Conservation (phyloP, 2,888 invertebrate species). For the Xanthorhoe spadicearia region DNA sequence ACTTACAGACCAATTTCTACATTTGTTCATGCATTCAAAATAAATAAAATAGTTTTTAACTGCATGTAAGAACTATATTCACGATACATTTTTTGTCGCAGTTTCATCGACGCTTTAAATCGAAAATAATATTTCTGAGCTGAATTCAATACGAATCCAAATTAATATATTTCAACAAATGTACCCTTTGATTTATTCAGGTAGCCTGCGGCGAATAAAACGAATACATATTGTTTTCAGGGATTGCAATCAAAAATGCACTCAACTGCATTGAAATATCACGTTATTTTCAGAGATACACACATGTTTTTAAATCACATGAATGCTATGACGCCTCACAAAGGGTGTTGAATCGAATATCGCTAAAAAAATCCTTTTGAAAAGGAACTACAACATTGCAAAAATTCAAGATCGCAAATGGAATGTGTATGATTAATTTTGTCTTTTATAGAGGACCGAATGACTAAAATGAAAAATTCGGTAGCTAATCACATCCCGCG, state of each 20-base stretch:
- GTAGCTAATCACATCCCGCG: constrained; percentile 62
- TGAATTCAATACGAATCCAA: constrained; percentile 33
- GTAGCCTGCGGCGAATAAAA: constrained; percentile 33
- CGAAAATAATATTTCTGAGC: constrained; percentile 11
- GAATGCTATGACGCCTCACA: constrained; percentile 32
- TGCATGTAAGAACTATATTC: constrained; percentile 4
- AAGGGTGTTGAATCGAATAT: constrained; percentile 23
- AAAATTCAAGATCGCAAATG: neutral
- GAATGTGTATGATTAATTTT: neutral
- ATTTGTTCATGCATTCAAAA: constrained; percentile 8
- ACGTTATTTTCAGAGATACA: neutral
- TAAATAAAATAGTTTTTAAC: neutral
- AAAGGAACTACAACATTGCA: neutral
- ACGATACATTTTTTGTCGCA: neutral
- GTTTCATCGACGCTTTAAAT: constrained; percentile 13
- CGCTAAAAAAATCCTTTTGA: neutral
- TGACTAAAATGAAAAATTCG: constrained; percentile 59
- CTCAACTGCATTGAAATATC: constrained; percentile 14
- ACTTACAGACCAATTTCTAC: constrained; percentile 3
- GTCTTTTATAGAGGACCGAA: constrained; percentile 4
- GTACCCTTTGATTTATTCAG: constrained; percentile 39
- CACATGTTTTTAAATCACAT: neutral
- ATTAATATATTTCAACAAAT: constrained; percentile 28
- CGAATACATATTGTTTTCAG: constrained; percentile 21
- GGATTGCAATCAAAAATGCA: constrained; percentile 7